Percentiles rank a stretch among this genome's conserved stretches.
Evolutionary conservation across 2,113 vertebrate genomes (phyloP).

Genomic region (Corythornis cristatus): DNA sequence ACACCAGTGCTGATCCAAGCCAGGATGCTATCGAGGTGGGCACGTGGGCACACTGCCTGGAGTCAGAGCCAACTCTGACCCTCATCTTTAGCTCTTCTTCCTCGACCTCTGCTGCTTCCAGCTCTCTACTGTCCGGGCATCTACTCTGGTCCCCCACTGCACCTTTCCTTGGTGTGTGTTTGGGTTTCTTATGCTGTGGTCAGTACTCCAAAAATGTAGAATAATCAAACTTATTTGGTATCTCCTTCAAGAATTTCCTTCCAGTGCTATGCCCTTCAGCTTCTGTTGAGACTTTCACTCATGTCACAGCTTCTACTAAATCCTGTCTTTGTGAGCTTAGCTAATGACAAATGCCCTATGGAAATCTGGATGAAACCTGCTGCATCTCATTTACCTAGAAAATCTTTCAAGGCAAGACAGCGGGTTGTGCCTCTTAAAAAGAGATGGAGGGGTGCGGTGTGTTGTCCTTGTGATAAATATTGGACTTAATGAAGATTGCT

Average conservation of each 20-base stretch:
- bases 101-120: not conserved
- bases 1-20: fast-evolving
- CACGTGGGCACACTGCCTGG: not conserved
- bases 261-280: not conserved
- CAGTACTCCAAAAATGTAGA: not conserved
- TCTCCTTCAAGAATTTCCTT: not conserved
- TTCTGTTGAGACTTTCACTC: not conserved
- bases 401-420: conserved; percentile 46
- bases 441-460: not conserved
- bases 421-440: not conserved
- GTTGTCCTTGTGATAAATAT: conserved; percentile 49
- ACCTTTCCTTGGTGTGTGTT: not conserved
- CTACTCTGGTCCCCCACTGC: not conserved
- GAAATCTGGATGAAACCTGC: conserved; percentile 64
- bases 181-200: not conserved
- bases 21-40: not conserved
- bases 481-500: conserved; percentile 48
- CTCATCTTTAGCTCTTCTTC: not conserved
- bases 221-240: not conserved
- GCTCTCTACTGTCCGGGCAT: not conserved
- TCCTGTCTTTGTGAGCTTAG: conserved; percentile 19
- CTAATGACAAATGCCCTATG: conserved; percentile 52
- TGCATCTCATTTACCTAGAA: conserved; percentile 63
- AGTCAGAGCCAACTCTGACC: not conserved
- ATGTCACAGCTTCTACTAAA: conserved; percentile 6